Percentiles rank a stretch among this genome's conserved stretches.
phyloP scores from a whole-genome alignment of 2,888 invertebrate genomes.

The Anorthoa munda region DNA sequence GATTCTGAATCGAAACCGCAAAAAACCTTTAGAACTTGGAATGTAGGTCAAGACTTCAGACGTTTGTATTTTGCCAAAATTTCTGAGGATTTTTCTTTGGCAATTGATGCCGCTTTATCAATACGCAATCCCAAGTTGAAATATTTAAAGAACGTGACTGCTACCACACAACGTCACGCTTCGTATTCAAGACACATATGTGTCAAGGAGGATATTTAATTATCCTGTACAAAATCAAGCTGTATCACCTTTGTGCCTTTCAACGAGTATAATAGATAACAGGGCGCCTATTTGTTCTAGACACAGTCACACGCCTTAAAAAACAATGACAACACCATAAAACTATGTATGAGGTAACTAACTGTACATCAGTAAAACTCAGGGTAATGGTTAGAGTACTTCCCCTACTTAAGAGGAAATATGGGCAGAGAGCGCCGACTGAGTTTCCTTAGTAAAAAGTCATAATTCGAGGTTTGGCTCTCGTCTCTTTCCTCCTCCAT shows the following conservation, averaged over 20 bases:
- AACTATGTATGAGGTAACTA: constrained; percentile 8
- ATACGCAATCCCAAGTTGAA: not conserved
- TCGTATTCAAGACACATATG: constrained; percentile 23
- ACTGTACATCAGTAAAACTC: not conserved
- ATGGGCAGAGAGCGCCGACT: no score
- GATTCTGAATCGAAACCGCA: constrained; percentile 9
- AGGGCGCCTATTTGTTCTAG: not conserved
- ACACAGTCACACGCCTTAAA: not conserved
- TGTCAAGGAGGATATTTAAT: constrained; percentile 5
- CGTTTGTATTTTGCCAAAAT: not conserved
- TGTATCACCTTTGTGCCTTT: not conserved
- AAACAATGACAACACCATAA: constrained; percentile 18
- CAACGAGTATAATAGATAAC: not conserved
- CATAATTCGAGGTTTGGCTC: no score
- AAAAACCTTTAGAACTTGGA: constrained; percentile 1
- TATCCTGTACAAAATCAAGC: constrained; percentile 5
- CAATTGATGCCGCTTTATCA: constrained; percentile 5
- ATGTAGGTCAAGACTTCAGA: constrained; percentile 27
- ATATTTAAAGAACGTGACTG: constrained; percentile 12
- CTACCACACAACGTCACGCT: not conserved
- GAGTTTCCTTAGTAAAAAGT: no score
- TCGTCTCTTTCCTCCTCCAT: no score
- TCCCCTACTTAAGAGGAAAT: no score
- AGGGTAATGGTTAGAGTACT: not conserved
- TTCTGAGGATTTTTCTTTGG: constrained; percentile 13